Base-by-base conservation (phyloP, 2,888 invertebrate genomes). In the Eueremaeus valkanovi region DNA sequence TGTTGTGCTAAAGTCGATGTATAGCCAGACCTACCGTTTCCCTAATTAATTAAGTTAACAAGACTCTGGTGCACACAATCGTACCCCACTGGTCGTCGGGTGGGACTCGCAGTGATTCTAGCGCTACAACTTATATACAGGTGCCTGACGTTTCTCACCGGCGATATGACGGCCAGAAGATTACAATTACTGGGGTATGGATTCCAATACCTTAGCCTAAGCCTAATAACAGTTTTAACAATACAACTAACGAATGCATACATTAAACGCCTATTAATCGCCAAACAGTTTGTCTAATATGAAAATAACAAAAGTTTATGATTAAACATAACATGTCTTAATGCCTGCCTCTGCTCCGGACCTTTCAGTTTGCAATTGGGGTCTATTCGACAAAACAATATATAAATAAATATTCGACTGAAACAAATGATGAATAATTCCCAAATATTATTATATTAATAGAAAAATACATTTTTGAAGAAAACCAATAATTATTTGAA, bases 91-190 rank as follows among this genome's bases (percentile, higher is more conserved):
- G 73, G 5, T n/a, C 55, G 58, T 73, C 73, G 55, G 73, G 73
- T 40, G 33, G 40, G 58, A 40, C 11, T 73, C 58, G 73, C 73
- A 73, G 73, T 73, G 73, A 73, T 73, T 73, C 6, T 73, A 24
- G 73, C 58, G 73, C 73, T 73, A 73, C 73, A 73, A 73, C 73
- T 58, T 36, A 73, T 51, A 73, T 31, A 16, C n/a, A 21, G 73
- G 73, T 73, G 73, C 73, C 73, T 73, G 73, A 58, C 73, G 58
- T 70, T 31, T 36, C 73, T 29, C 31, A 40, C 73, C 58, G 73
- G n/a, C 9, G 55, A 73, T 42, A 68, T 45, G 73, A 73, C 58
- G 55, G 36, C 5, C 70, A 70, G 70, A 13, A 6, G 11, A 70
- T 70, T 70, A 70, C 70, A 70, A 70, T 70, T 27, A 16, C 9